Evolutionary conservation across 2,797 vertebrate species (phyloP).

Genomic region (Taenioides sp.): DNA sequence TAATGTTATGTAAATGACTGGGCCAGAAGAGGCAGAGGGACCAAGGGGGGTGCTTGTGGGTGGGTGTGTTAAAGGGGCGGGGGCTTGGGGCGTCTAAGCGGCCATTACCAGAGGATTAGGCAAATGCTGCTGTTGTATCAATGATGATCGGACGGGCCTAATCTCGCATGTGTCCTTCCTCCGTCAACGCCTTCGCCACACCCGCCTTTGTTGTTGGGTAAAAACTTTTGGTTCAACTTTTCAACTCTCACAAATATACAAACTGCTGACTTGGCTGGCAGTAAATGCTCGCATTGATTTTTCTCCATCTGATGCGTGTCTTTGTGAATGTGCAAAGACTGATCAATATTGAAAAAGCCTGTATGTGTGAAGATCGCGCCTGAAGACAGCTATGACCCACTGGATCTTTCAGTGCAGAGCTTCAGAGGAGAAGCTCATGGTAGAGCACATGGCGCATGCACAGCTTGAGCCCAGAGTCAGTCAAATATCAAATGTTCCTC

Average conservation of each 20-base stretch:
- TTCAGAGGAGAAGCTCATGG: constrained; percentile 43
- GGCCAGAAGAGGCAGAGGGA: constrained; percentile 65
- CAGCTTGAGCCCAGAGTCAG: not conserved
- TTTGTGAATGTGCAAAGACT: constrained; percentile 56
- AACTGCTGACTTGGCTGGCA: constrained; percentile 53
- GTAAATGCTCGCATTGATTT: constrained; percentile 72
- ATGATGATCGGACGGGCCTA: constrained; percentile 80
- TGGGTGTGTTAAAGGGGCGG: constrained; percentile 68
- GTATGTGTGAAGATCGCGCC: constrained; percentile 65
- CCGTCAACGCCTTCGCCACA: constrained; percentile 67
- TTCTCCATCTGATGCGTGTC: constrained; percentile 54
- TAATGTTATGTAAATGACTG: constrained; percentile 78
- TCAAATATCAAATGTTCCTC: constrained; percentile 2
- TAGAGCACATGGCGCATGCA: not conserved
- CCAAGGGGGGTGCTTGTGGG: constrained; percentile 46
- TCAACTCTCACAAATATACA: constrained; percentile 46
- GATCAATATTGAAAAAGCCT: constrained; percentile 76
- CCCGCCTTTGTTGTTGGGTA: constrained; percentile 47
- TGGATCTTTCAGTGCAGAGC: constrained; percentile 53
- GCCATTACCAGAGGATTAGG: constrained; percentile 86
- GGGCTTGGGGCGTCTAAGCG: constrained; percentile 83
- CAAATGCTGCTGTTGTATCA: constrained; percentile 83
- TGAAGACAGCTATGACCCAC: constrained; percentile 62
- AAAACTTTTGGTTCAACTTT: constrained; percentile 62
- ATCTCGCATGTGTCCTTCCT: constrained; percentile 77